Conservation (phyloP, 1,140 invertebrate species). For the Drosophila virilis region DNA sequence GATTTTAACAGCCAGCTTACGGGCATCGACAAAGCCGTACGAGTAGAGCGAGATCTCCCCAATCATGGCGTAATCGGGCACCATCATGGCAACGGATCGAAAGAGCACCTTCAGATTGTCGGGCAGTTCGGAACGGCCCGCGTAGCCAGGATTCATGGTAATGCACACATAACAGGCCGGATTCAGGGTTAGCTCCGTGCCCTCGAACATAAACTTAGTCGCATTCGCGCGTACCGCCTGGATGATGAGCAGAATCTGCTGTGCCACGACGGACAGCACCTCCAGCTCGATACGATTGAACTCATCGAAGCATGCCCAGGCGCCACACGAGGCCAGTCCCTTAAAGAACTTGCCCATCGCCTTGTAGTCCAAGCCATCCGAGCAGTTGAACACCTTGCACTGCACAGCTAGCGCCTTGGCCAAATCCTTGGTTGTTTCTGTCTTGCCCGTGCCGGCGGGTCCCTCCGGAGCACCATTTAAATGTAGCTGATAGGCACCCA, state of each 20-base stretch:
- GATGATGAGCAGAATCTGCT: slow-evolving; percentile 93
- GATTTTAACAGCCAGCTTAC: slow-evolving; percentile 93
- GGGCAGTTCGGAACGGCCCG: slow-evolving; percentile 88
- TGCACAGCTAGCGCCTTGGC: slow-evolving; percentile 96
- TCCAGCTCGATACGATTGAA: slow-evolving; percentile 97
- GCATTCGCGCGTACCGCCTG: slow-evolving; percentile 90
- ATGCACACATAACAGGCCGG: slow-evolving; percentile 94
- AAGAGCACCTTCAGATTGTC: slow-evolving; percentile 96
- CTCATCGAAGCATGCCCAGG: slow-evolving; percentile 98
- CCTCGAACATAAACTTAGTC: slow-evolving; percentile 93
- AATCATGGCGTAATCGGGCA: slow-evolving; percentile 96
- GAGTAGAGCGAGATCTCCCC: slow-evolving; percentile 96
- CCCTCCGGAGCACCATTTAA: slow-evolving; percentile 95
- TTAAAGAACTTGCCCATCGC: slow-evolving; percentile 97
- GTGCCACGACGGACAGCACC: slow-evolving; percentile 92
- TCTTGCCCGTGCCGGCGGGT: slow-evolving; percentile 95
- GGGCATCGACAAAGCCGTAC: slow-evolving; percentile 93
- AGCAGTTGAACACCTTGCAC: slow-evolving; percentile 97
- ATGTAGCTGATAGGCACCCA: slow-evolving; percentile 94
- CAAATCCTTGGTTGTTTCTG: slow-evolving; percentile 95
- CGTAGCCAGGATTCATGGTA: slow-evolving; percentile 97
- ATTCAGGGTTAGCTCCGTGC: slow-evolving; percentile 92
- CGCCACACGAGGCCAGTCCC: slow-evolving; percentile 93
- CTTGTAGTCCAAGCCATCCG: slow-evolving; percentile 96
- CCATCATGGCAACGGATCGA: slow-evolving; percentile 97